phyloP scores from a whole-genome alignment of 2,888 invertebrate species.

The Torymus tubicola region DNA sequence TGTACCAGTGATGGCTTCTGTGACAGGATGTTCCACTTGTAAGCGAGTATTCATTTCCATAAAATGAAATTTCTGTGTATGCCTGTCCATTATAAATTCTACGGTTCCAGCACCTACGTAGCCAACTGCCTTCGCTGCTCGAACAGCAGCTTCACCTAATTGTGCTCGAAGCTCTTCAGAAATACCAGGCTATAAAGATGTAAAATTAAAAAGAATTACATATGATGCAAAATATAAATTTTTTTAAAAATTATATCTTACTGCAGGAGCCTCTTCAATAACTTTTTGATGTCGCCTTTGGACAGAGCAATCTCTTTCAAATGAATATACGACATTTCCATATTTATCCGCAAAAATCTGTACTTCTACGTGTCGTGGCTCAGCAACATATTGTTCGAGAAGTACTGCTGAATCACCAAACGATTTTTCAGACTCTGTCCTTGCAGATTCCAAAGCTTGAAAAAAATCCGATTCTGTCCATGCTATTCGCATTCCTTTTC shows the following conservation, averaged over 20 bases:
- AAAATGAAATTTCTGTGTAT: slow-evolving; percentile 93
- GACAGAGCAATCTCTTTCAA: slow-evolving; percentile 99
- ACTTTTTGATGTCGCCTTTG: slow-evolving; percentile 99
- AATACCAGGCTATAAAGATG: slow-evolving; percentile 88
- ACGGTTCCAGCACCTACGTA: slow-evolving; percentile 99
- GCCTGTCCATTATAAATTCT: slow-evolving; percentile 95
- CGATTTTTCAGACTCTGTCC: slow-evolving; percentile 94
- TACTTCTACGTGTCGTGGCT: slow-evolving; percentile 97
- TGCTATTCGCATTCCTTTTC: slow-evolving; percentile 98
- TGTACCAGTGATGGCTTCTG: slow-evolving; percentile 97
- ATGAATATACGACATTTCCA: slow-evolving; percentile 95
- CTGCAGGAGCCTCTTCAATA: slow-evolving; percentile 98
- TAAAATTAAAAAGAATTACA: not conserved
- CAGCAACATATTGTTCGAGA: slow-evolving; percentile 91
- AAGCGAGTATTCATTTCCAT: slow-evolving; percentile 99
- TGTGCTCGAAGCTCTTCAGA: slow-evolving; percentile 85
- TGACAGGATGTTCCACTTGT: slow-evolving; percentile 97
- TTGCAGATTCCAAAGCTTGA: slow-evolving; percentile 92
- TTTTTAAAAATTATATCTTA: slow-evolving; percentile 78
- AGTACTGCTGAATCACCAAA: slow-evolving; percentile 96
- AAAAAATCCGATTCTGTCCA: slow-evolving; percentile 87
- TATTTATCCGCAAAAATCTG: slow-evolving; percentile 97
- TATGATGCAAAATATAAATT: not conserved
- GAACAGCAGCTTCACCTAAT: slow-evolving; percentile 93
- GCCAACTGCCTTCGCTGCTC: slow-evolving; percentile 95